Evolutionary conservation across 30 jellyfish, hydroid and myxozoan species (phyloP), one percentile per base, ranked within the genome.

Genomic region (Rhopilema esculentum): DNA sequence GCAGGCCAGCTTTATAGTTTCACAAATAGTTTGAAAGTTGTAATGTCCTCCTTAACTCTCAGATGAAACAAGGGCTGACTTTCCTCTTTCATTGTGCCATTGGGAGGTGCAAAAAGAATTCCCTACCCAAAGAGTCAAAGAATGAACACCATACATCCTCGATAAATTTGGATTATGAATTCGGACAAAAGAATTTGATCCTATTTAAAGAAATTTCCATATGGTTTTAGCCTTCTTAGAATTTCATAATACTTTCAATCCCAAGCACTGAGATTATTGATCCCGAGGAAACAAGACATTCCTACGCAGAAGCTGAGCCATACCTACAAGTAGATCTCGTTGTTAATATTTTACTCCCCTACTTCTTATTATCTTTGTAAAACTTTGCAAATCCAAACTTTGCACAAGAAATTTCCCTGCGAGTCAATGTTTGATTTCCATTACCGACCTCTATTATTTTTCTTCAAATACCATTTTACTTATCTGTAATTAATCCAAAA

Each of bases 121-220:
- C 77, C n/a, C n/a, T n/a, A n/a, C n/a, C n/a, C n/a, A n/a, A n/a
- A n/a, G n/a, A n/a, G n/a, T n/a, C n/a, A n/a, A n/a, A n/a, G n/a
- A n/a, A n/a, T 66, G 30, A 66, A n/a, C 31, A 33, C 70, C 31
- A 48, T 1, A 22, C 33, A 78, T 29, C 69, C 69, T 4, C 65
- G 29, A 78, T 78, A 9, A 57, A 12, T 29, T 25, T 19, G 88
- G 88, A 78, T 78, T 52, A 78, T 78, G 63, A 20, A 21, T 21
- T 27, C 8, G 9, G 8, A 78, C 68, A 68, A 78, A 78, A 21
- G 66, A 64, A 19, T 19, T 32, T 78, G 66, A 78, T 78, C 77
- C 88, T 68, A 27, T 66, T 29, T 27, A 30, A 30, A 68, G 65
- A 66, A 78, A 78, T 78, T 61, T 28, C 33, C 77, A 2, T 62